Percentiles rank a stretch among this genome's conserved stretches.
Conservation (phyloP, 2,797 vertebrate species). For the Echiichthys vipera region DNA sequence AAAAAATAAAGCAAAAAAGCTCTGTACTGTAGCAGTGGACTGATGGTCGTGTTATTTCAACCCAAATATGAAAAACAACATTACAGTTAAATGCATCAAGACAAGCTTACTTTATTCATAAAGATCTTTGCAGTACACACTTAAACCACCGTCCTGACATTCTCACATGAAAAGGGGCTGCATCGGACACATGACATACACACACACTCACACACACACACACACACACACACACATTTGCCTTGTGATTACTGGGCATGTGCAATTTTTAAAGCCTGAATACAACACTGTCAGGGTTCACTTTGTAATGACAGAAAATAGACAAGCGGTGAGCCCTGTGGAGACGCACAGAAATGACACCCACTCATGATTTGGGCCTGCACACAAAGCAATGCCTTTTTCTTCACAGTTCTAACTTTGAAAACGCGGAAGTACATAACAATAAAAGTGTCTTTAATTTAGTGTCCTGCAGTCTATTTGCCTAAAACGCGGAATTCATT, state of each 20-base stretch:
- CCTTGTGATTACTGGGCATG: constrained; percentile 63
- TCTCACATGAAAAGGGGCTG: constrained; percentile 57
- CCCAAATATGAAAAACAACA: not conserved
- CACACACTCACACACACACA: constrained; percentile 51
- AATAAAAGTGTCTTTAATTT: constrained; percentile 38
- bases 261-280: constrained; percentile 69
- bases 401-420: constrained; percentile 47
- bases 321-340: constrained; percentile 55
- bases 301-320: constrained; percentile 59
- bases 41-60: not conserved
- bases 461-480: constrained; percentile 27
- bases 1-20: constrained; percentile 66
- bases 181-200: constrained; percentile 50
- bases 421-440: constrained; percentile 51
- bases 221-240: constrained; percentile 50
- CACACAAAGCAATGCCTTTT: constrained; percentile 38
- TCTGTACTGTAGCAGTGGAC: constrained; percentile 21
- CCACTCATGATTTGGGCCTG: constrained; percentile 45
- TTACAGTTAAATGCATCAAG: constrained; percentile 49
- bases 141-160: constrained; percentile 46
- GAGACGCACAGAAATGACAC: constrained; percentile 46
- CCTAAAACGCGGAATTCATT: constrained; percentile 15
- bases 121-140: constrained; percentile 71
- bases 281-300: constrained; percentile 63
- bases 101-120: constrained; percentile 80